phyloP scores from a whole-genome alignment of 2,797 vertebrate species.

The Enteromius thamalakanensis region DNA sequence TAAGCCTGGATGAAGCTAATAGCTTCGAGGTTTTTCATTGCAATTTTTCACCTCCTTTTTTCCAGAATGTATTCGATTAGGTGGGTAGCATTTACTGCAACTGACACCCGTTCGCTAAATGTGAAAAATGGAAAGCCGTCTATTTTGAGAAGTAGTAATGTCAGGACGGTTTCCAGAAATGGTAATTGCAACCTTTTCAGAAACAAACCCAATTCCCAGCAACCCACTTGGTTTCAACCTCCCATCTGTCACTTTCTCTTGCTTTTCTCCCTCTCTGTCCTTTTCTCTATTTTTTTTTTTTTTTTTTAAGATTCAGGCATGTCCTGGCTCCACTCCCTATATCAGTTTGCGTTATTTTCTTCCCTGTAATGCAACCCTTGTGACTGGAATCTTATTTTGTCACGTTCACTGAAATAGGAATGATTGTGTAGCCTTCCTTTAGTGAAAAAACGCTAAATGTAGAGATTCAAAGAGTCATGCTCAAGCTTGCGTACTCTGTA shows the following conservation, averaged over 20 bases:
- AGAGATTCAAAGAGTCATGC: constrained; percentile 43
- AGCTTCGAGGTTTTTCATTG: constrained; percentile 22
- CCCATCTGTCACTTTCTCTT: constrained; percentile 58
- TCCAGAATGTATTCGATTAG: constrained; percentile 38
- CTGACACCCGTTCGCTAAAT: constrained; percentile 62
- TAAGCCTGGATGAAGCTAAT: background rate
- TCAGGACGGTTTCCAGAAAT: constrained; percentile 60
- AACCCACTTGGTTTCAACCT: constrained; percentile 55
- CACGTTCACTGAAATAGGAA: constrained; percentile 47
- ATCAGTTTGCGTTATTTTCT: constrained; percentile 52
- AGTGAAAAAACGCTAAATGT: constrained; percentile 19
- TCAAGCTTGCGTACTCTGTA: constrained; percentile 31
- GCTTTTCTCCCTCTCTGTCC: background rate
- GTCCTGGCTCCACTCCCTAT: constrained; percentile 41
- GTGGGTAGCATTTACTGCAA: constrained; percentile 54
- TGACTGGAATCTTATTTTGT: constrained; percentile 53
- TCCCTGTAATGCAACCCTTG: constrained; percentile 55
- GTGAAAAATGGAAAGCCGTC: constrained; percentile 59
- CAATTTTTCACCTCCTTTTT: constrained; percentile 14
- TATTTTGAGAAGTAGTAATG: constrained; percentile 69
- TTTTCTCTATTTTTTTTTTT: constrained; percentile 49
- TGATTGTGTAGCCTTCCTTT: constrained; percentile 30
- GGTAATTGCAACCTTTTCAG: constrained; percentile 71
- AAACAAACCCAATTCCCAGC: constrained; percentile 50
- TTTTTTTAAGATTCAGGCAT: constrained; percentile 29